Evolutionary conservation across 2,113 vertebrate genomes (phyloP), one percentile per base, ranked within the genome.

Genomic region (Rattus rattus): DNA sequence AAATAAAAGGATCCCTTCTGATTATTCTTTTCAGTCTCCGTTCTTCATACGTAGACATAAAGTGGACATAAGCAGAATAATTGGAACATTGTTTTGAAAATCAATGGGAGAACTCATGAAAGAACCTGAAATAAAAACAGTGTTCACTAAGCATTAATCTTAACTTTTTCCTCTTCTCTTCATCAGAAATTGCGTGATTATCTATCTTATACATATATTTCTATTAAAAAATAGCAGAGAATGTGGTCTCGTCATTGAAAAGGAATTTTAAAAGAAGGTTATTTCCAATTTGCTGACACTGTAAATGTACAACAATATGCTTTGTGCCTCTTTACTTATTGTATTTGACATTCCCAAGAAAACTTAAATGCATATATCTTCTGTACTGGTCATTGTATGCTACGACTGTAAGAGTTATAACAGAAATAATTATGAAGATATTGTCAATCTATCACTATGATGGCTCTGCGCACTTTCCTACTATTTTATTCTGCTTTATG

Each of bases 371-470:
- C 5, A 80, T 92, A 13, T 43, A 91, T 95, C 88, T 96, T 94
- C 67, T 72, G 59, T 43, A 87, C 54, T 59, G 76, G 67, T 84
- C 69, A 72, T 22, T 89, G 49, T 95, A 47, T 76, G 54, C 65
- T 77, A 96, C 94, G 88, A 72, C 76, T 91, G 2, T 79, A 94
- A 97, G 70, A 97, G 94, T 95, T 97, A 95, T 94, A 94, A 95
- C 70, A 96, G 87, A 97, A 97, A 97, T 92, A 97, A 97, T 98
- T 97, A 96, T 43, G 89, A 88, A 89, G 76, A 91, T 92, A 97
- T 96, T 96, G 90, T 67, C 88, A 95, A 93, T 95, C 84, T 94
- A 96, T 95, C 95, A 97, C 67, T 61, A 13, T 88, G 91, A 97
- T 90, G 39, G 22, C 83, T 94, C 81, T 79, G 67, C 6, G 94